Percentiles rank a stretch among this genome's conserved stretches.
These are phyloP conservation scores for Nemopilema nomurai DNA, from an alignment of 30 jellyfish, hydroid and myxozoan genomes.

Conservation along the genomic window DNA sequence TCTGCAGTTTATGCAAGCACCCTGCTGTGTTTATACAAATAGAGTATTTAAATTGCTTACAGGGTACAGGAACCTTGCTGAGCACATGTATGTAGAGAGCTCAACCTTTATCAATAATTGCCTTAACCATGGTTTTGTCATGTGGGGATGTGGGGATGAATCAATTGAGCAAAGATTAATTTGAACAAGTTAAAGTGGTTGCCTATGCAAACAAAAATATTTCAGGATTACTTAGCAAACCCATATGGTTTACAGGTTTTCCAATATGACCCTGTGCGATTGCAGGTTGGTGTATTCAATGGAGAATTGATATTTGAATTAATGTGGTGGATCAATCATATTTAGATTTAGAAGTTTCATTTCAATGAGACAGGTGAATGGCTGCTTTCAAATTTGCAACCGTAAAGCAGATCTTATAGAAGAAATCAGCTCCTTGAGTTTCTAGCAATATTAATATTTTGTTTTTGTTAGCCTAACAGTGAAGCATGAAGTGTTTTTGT, in stretches of 20 bases:
- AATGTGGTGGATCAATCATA: not conserved
- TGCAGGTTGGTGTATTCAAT: conserved; percentile 1
- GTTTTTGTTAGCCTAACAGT: too few species aligned
- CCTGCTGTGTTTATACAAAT: not conserved
- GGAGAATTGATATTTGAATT: not conserved
- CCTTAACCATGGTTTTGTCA: not conserved
- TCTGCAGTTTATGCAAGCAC: not conserved
- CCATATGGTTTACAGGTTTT: not conserved
- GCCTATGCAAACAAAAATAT: not conserved
- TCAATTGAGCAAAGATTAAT: not conserved
- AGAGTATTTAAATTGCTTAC: not conserved
- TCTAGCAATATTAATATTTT: too few species aligned
- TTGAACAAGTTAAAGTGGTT: not conserved
- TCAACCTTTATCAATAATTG: not conserved
- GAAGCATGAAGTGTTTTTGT: not conserved
- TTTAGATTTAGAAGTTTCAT: not conserved
- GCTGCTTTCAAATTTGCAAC: not conserved
- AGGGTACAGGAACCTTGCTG: not conserved
- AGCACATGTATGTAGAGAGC: not conserved
- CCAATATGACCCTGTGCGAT: not conserved
- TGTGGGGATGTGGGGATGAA: not conserved
- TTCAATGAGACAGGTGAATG: not conserved
- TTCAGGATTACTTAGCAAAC: conserved; percentile 4
- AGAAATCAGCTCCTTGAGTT: too few species aligned
- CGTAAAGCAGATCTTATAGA: not conserved